Percentiles rank a stretch among this genome's conserved stretches.
Conservation (phyloP, 2,888 invertebrate genomes). For the Dexiosoma caninum region DNA sequence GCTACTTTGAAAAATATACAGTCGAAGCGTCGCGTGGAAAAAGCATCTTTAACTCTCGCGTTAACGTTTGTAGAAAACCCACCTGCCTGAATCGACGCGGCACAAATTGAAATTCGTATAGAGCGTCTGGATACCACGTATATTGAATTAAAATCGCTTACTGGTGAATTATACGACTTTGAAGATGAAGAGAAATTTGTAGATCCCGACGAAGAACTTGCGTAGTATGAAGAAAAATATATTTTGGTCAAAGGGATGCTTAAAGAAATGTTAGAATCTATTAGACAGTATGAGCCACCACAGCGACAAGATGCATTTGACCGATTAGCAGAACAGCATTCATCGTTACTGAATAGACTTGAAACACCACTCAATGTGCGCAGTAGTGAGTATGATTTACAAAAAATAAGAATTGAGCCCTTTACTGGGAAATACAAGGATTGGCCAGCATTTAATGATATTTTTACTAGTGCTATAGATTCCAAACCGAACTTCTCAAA, state of each 20-base stretch:
- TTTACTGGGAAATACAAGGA: background rate
- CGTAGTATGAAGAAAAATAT: conserved; percentile 19
- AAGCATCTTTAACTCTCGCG: conserved; percentile 5
- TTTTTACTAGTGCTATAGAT: background rate
- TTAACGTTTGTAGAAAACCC: conserved; percentile 1
- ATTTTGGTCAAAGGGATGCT: conserved; percentile 5
- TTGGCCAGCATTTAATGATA: background rate
- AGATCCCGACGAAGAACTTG: conserved; percentile 14
- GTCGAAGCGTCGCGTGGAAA: background rate
- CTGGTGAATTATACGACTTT: background rate
- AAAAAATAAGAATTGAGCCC: background rate
- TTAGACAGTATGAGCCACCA: background rate
- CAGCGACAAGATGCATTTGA: conserved; percentile 1
- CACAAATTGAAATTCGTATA: background rate
- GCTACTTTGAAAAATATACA: background rate
- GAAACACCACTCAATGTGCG: background rate
- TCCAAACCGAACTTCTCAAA: background rate
- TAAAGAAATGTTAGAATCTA: background rate
- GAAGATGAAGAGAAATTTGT: background rate
- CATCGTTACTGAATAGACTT: background rate
- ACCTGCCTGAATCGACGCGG: background rate
- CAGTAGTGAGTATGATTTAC: background rate
- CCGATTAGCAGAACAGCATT: background rate
- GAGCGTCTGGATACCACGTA: background rate
- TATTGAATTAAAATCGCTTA: background rate